Percentiles rank a stretch among this genome's conserved stretches.
Conservation (phyloP, 1,140 invertebrate species). For the Atta texana region DNA sequence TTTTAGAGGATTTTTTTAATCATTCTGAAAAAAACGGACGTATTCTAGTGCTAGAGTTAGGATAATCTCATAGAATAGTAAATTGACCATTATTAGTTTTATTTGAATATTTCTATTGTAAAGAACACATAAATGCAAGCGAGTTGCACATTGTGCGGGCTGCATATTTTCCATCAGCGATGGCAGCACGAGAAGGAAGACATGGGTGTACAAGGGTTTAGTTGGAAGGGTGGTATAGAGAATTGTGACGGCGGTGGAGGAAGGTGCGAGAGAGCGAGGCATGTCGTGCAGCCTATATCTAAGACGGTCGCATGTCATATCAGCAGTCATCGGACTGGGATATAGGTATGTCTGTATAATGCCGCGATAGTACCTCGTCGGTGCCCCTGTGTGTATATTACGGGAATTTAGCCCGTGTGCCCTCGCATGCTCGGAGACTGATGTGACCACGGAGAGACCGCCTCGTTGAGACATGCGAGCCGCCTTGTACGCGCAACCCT, state of each 20-base stretch:
- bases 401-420: slow-evolving; percentile 81
- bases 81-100: slow-evolving; percentile 4
- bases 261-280: slow-evolving; percentile 44
- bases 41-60: background rate
- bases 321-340: slow-evolving; percentile 85
- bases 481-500: slow-evolving; percentile 65
- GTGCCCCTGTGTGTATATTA: slow-evolving; percentile 81
- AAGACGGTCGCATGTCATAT: slow-evolving; percentile 86
- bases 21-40: no score
- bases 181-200: slow-evolving; percentile 44
- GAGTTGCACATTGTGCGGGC: slow-evolving; percentile 55
- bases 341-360: slow-evolving; percentile 86
- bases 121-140: slow-evolving; percentile 40
- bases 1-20: no score
- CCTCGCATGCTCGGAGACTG: slow-evolving; percentile 86
- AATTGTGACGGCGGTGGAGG: slow-evolving; percentile 48
- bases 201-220: slow-evolving; percentile 46
- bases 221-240: slow-evolving; percentile 21
- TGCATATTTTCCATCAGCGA: slow-evolving; percentile 66
- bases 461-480: slow-evolving; percentile 85
- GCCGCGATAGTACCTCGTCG: slow-evolving; percentile 80
- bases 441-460: slow-evolving; percentile 85
- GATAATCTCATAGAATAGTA: background rate
- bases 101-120: slow-evolving; percentile 11
- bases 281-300: slow-evolving; percentile 84